Evolutionary conservation across 2,888 invertebrate species (phyloP).

Genomic region (Nycteola revayana): DNA sequence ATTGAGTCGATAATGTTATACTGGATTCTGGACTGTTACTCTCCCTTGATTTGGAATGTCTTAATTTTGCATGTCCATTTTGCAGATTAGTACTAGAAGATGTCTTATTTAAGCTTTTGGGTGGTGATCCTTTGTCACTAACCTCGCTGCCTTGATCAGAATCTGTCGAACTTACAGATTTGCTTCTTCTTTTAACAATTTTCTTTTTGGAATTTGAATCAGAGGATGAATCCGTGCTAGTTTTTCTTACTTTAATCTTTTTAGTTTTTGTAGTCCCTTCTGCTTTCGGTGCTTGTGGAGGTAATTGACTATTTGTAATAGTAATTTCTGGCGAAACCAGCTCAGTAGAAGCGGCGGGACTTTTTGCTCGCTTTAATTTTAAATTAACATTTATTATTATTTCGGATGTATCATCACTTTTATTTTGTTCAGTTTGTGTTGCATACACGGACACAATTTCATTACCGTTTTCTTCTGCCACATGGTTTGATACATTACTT

Average conservation of each 20-base stretch:
- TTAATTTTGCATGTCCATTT: conserved; percentile 54
- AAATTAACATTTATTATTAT: conserved; percentile 72
- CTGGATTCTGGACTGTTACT: conserved; percentile 74
- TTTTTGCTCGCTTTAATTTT: conserved; percentile 68
- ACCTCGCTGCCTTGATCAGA: conserved; percentile 61
- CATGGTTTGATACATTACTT: conserved; percentile 32
- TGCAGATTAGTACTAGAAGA: conserved; percentile 48
- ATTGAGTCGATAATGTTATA: conserved; percentile 76
- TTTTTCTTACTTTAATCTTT: conserved; percentile 64
- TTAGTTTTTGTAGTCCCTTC: conserved; percentile 59
- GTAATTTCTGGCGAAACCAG: conserved; percentile 67
- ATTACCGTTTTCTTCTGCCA: conserved; percentile 46
- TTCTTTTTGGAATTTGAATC: conserved; percentile 66
- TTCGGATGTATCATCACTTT: conserved; percentile 66
- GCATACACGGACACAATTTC: conserved; percentile 47
- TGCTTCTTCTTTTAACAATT: conserved; percentile 64
- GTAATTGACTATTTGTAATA: conserved; percentile 68
- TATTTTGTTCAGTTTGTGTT: conserved; percentile 55
- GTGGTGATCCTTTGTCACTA: conserved; percentile 44
- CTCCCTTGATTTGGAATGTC: conserved; percentile 67
- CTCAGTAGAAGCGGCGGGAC: conserved; percentile 51
- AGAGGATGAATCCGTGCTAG: conserved; percentile 63
- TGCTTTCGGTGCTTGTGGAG: conserved; percentile 74
- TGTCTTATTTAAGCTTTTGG: conserved; percentile 47
- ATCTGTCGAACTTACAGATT: conserved; percentile 71